phyloP scores from a whole-genome alignment of 2,888 invertebrate genomes.

The Rhingia rostrata region DNA sequence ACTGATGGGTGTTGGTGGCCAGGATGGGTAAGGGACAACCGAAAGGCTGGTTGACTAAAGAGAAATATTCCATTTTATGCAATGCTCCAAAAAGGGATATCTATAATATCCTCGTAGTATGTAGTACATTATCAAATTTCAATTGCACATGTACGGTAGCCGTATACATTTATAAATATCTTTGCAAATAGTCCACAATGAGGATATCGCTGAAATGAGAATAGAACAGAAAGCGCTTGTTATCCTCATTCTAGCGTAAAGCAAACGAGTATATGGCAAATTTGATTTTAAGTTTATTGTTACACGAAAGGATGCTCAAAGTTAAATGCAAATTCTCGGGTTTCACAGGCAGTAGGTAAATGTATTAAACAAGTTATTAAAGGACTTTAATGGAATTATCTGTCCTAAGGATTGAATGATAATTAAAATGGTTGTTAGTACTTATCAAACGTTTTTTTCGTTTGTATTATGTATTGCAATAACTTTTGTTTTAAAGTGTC shows the following conservation, averaged over 20 bases:
- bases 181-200: conserved; percentile 28
- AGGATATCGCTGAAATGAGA: conserved; percentile 11
- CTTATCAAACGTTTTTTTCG: background rate
- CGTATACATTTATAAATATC: background rate
- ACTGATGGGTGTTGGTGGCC: conserved; percentile 4
- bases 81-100: conserved; percentile 34
- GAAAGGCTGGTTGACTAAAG: conserved; percentile 8
- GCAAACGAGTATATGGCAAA: conserved; percentile 25
- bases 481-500: too few relatives aligned
- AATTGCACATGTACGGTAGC: conserved; percentile 28
- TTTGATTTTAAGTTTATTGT: conserved; percentile 29
- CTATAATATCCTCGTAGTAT: conserved; percentile 48
- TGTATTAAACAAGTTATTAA: conserved; percentile 7
- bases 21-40: background rate
- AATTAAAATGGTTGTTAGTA: background rate
- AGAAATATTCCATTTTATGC: conserved; percentile 24
- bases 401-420: background rate
- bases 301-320: conserved; percentile 9
- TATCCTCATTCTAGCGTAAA: conserved; percentile 14
- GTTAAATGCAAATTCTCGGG: conserved; percentile 10
- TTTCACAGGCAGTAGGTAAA: conserved; percentile 17
- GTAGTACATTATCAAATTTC: conserved; percentile 57
- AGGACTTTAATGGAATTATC: background rate
- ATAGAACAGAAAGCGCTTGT: background rate
- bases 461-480: too few relatives aligned